phyloP scores from a whole-genome alignment of 2,888 invertebrate genomes.

The Tetropium fuscum region DNA sequence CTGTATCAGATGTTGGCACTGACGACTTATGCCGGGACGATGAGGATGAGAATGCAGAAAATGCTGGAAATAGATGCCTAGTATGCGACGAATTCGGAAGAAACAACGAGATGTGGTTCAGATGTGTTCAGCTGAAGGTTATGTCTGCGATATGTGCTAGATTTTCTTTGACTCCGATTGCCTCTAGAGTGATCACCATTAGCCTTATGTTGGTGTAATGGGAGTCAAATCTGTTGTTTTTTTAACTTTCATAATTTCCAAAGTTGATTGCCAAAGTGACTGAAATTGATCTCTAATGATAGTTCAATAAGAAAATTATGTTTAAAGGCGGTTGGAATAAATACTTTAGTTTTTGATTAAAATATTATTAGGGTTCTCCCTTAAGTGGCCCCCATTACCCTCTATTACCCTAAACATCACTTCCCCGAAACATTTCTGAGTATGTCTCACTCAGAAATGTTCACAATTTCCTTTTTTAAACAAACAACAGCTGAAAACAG shows the following conservation, averaged over 20 bases:
- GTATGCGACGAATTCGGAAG: slow-evolving; percentile 28
- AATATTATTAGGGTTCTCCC: slow-evolving; percentile 27
- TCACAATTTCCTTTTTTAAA: no score
- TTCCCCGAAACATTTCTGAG: no score
- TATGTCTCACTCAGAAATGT: no score
- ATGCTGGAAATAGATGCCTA: slow-evolving; percentile 31
- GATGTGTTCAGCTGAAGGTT: slow-evolving; percentile 33
- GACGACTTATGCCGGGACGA: background rate
- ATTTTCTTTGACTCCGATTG: slow-evolving; percentile 25
- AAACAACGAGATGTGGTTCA: slow-evolving; percentile 35
- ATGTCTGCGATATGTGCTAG: slow-evolving; percentile 30
- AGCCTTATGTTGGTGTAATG: slow-evolving; percentile 23
- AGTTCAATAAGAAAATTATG: slow-evolving; percentile 25
- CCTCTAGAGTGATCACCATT: slow-evolving; percentile 16
- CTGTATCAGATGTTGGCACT: slow-evolving; percentile 14
- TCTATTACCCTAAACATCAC: slow-evolving; percentile 30
- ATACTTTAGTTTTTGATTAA: slow-evolving; percentile 19
- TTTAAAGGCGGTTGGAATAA: slow-evolving; percentile 29
- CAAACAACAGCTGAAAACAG: no score
- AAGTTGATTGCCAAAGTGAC: slow-evolving; percentile 26
- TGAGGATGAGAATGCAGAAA: slow-evolving; percentile 29
- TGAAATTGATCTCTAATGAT: slow-evolving; percentile 27
- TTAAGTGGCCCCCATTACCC: slow-evolving; percentile 33
- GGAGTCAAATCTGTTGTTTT: slow-evolving; percentile 31
- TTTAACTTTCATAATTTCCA: slow-evolving; percentile 21